phyloP scores from a whole-genome alignment of 2,797 vertebrate genomes.

The Myotis pilosus region DNA sequence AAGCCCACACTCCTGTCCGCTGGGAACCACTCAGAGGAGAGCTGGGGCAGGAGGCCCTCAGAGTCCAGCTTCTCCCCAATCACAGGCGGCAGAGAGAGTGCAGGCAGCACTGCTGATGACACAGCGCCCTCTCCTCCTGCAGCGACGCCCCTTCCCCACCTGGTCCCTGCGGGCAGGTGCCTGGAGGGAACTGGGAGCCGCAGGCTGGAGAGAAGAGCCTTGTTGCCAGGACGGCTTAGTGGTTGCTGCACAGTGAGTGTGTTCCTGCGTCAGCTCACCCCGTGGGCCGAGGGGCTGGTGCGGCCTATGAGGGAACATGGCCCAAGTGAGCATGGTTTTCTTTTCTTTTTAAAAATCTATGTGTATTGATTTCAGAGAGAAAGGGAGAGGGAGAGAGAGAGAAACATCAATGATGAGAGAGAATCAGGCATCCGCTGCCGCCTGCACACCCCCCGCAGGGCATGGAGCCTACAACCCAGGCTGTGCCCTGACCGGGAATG shows the following conservation, averaged over 20 bases:
- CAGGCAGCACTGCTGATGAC: not conserved
- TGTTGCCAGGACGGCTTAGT: not conserved
- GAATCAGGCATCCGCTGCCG: no score
- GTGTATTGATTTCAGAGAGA: no score
- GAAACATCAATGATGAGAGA: no score
- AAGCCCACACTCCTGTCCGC: not conserved
- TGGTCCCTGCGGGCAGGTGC: no score
- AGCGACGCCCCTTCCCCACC: no score
- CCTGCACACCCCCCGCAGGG: not conserved
- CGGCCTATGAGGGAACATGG: slow-evolving; percentile 32
- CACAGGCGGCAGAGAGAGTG: no score
- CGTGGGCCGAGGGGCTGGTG: slow-evolving; percentile 46
- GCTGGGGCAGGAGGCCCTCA: not conserved
- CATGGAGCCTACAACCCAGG: no score
- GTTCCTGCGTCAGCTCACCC: slow-evolving; percentile 37
- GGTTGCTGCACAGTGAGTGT: slow-evolving; percentile 42
- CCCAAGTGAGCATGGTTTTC: slow-evolving; percentile 35
- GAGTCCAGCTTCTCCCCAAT: not conserved
- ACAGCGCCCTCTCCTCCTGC: not conserved
- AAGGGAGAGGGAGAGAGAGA: no score
- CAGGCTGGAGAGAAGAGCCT: not conserved
- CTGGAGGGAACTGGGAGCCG: not conserved
- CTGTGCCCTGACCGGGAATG: no score
- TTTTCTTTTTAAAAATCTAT: no score
- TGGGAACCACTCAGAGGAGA: not conserved